These are phyloP conservation scores for Taxidea taxus DNA, from an alignment of 2,113 vertebrate species.

Conservation along the genomic window DNA sequence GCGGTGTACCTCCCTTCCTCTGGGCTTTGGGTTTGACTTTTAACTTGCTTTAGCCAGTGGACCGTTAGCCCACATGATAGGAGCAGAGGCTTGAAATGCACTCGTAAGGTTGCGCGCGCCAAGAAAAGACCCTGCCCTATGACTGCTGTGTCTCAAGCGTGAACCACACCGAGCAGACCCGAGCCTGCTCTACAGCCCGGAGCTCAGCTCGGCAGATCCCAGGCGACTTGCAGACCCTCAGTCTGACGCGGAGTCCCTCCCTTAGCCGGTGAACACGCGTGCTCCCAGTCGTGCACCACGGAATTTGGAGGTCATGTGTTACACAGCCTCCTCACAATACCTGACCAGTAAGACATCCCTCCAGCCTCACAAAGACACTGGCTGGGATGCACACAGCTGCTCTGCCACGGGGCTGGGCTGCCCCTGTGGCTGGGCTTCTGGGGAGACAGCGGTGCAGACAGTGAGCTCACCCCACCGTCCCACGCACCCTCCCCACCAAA, in stretches of 20 bases:
- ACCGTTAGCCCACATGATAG: neutral
- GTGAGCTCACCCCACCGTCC: neutral
- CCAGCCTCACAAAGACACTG: neutral
- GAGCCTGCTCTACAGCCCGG: no score
- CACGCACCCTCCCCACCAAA: neutral
- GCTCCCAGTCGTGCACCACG: accelerated
- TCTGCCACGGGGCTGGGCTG: neutral
- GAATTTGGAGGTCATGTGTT: neutral
- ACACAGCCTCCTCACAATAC: neutral
- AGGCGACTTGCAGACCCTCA: neutral
- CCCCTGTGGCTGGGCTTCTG: neutral
- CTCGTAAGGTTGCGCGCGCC: accelerated
- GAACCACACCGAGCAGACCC: neutral
- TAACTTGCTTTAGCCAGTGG: neutral
- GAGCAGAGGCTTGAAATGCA: neutral
- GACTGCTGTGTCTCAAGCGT: neutral
- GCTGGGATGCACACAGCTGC: neutral
- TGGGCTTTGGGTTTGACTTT: neutral
- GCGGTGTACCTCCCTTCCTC: no score
- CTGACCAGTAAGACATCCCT: neutral
- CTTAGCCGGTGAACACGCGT: neutral
- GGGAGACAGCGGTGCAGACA: neutral
- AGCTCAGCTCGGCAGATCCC: neutral
- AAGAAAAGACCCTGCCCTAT: neutral
- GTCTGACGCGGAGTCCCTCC: neutral